Base-by-base conservation (phyloP, 2,888 invertebrate species). In the Chromoteleia sp. region DNA sequence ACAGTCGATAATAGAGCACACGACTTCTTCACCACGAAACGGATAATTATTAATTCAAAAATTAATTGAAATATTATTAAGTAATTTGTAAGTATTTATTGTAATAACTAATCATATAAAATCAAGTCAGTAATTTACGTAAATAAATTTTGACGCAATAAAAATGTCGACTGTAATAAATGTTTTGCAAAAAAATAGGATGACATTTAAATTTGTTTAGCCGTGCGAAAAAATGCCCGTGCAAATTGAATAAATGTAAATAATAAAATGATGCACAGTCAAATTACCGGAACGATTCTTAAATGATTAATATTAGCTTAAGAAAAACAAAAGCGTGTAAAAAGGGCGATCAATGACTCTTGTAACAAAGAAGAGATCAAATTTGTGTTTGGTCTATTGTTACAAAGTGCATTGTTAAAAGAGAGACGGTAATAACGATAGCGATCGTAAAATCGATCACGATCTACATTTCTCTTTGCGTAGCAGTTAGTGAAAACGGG, bases 391-490 rank as follows among this genome's bases (percentile, higher is more conserved):
- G 14, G 61, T 61, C 52, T 29, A 56, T 75, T 75, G 30, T 65
- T 65, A 56, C 48, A 58, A 36, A 65, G 29, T 17, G 50, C 36
- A 50, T 65, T 54, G 45, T 75, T 17, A 1, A 15, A 19, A 17
- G 10, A 50, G 15, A 52, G 56, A 58, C 63, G 48, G 36, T 19
- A 17, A 56, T 39, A 54, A 65, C 59, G 82, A 79, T 76, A 73
- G 68, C 52, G 67, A 77, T 77, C 74, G 77, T 74, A 74, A 77
- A 78, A 81, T 83, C 74, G 77, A 76, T 84, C 74, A 65, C 80
- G 85, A 85, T 87, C 84, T 83, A 87, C 85, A 86, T 88, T 87
- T 86, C 84, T 84, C 85, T 71, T 78, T 83, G 83, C 83, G 85
- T 78, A 61, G 41, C 71, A 71, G 71, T 73, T 61, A 84, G 88